phyloP scores from a whole-genome alignment of 1,140 invertebrate species.

The Pogonomyrmex californicus region DNA sequence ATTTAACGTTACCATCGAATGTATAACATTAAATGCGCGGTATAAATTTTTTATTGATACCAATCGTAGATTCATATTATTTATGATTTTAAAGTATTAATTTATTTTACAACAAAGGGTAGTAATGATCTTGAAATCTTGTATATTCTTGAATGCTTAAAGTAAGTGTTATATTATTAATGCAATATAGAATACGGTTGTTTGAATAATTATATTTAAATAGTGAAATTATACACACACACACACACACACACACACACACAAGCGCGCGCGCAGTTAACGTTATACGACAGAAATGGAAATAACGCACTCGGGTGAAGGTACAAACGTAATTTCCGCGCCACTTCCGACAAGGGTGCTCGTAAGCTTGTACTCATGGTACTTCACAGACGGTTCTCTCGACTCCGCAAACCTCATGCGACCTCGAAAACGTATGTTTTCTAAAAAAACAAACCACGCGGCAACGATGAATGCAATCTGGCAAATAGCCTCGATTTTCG shows the following conservation, averaged over 20 bases:
- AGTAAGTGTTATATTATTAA: slow-evolving; percentile 26
- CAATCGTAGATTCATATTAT: neutral
- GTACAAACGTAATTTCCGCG: slow-evolving; percentile 60
- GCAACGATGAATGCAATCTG: slow-evolving; percentile 50
- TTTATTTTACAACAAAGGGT: neutral
- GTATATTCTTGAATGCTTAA: neutral
- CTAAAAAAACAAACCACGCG: slow-evolving; percentile 49
- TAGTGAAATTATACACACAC: slow-evolving; percentile 43
- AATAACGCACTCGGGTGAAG: slow-evolving; percentile 37
- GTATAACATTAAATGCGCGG: neutral
- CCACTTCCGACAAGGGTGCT: slow-evolving; percentile 61
- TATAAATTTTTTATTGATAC: neutral
- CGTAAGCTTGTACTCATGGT: slow-evolving; percentile 49
- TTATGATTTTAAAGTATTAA: slow-evolving; percentile 14
- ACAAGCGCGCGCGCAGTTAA: slow-evolving; percentile 17
- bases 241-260: slow-evolving; percentile 12
- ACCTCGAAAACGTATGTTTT: slow-evolving; percentile 53
- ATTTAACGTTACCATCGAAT: neutral
- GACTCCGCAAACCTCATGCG: slow-evolving; percentile 47
- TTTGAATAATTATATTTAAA: slow-evolving; percentile 53
- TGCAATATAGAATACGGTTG: neutral
- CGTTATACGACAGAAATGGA: slow-evolving; percentile 46
- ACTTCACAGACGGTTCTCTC: slow-evolving; percentile 49
- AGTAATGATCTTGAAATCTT: too few species aligned
- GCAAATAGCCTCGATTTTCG: slow-evolving; percentile 45